Evolutionary conservation across 2,888 invertebrate genomes (phyloP).

Genomic region (Hyposoter dolosus): DNA sequence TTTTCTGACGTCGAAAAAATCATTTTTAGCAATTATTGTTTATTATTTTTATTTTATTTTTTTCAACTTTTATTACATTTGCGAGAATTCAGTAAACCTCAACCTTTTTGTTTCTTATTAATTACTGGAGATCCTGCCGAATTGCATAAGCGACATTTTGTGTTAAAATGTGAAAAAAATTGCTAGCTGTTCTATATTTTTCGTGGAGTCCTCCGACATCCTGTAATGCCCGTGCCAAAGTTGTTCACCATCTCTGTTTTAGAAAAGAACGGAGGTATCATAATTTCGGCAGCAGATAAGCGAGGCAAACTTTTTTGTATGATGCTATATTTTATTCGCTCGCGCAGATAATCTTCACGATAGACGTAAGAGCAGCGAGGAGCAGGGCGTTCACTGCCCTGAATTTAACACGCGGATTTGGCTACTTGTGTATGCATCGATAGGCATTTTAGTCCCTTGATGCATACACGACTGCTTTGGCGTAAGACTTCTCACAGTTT

Average conservation of each 20-base stretch:
- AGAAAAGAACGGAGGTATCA: neutral
- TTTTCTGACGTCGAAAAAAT: too few relatives aligned
- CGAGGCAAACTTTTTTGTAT: neutral
- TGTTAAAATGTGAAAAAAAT: neutral
- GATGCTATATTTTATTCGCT: constrained; percentile 43
- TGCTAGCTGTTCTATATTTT: neutral
- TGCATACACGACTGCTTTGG: constrained; percentile 32
- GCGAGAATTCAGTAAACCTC: too few relatives aligned
- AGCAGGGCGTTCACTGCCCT: constrained; percentile 27
- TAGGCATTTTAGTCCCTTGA: constrained; percentile 9
- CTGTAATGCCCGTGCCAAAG: neutral
- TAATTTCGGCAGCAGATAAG: neutral
- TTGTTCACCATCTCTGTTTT: neutral
- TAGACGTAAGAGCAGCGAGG: neutral
- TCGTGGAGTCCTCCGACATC: neutral
- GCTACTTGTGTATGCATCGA: constrained; percentile 38
- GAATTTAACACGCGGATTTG: constrained; percentile 44
- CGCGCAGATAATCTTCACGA: constrained; percentile 29
- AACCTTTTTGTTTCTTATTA: neutral
- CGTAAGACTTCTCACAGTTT: constrained; percentile 36
- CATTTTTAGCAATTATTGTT: too few relatives aligned
- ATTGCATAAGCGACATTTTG: neutral
- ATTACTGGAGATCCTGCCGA: neutral
- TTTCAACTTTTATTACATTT: too few relatives aligned
- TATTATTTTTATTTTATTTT: too few relatives aligned